These are phyloP conservation scores for Pampusana beccarii DNA, from an alignment of 2,113 vertebrate genomes.

Conservation along the genomic window DNA sequence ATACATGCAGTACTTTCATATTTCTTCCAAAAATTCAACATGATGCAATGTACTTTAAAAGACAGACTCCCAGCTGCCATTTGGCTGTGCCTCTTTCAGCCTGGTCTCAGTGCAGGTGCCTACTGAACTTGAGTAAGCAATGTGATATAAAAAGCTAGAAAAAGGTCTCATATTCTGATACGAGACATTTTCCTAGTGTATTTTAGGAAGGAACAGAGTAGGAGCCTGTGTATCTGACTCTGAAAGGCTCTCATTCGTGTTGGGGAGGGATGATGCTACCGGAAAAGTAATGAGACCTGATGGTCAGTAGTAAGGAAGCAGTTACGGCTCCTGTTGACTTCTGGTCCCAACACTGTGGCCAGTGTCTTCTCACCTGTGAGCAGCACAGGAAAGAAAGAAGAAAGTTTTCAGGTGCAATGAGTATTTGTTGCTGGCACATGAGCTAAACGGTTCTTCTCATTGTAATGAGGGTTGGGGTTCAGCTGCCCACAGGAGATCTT, in stretches of 20 bases:
- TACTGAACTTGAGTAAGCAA: background rate
- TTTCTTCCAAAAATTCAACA: background rate
- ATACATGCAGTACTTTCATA: background rate
- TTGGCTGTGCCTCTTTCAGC: background rate
- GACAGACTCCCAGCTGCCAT: background rate
- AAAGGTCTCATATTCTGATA: background rate
- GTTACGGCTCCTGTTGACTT: background rate
- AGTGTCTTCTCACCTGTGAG: background rate
- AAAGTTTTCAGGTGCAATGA: background rate
- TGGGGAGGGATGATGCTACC: accelerated
- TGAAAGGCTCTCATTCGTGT: background rate
- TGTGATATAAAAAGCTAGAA: background rate
- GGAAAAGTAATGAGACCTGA: background rate
- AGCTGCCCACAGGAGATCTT: background rate
- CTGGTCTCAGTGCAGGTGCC: background rate
- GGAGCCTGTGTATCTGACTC: background rate
- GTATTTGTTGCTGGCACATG: background rate
- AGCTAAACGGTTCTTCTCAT: background rate
- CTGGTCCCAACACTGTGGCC: background rate
- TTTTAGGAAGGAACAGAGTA: background rate
- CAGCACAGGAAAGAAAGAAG: background rate
- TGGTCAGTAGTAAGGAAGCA: background rate
- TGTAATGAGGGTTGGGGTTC: background rate
- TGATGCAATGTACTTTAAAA: background rate
- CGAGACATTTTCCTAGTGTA: background rate